Evolutionary conservation across 2,113 vertebrate genomes (phyloP).

Genomic region (Gila orcuttii): DNA sequence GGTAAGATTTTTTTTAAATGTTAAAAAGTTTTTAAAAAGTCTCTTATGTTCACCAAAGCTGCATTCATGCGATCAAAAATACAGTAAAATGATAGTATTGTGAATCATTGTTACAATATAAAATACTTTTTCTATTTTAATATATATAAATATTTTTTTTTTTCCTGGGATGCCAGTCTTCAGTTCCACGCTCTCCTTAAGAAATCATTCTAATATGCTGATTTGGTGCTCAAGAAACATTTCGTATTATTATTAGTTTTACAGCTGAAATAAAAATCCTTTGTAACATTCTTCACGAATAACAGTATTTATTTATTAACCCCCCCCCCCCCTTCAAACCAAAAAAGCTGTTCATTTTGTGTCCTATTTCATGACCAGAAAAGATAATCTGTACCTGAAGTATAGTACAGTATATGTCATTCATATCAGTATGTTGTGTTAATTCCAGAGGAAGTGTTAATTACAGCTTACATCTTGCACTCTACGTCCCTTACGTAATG

Average conservation of each 20-base stretch:
- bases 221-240: not conserved
- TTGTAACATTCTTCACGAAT: too few relatives aligned
- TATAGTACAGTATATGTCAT: not conserved
- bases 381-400: too few relatives aligned
- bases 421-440: not conserved
- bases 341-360: too few relatives aligned
- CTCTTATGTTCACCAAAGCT: not conserved
- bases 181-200: not conserved
- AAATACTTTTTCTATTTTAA: not conserved
- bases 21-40: too few relatives aligned
- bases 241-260: not conserved
- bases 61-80: not conserved
- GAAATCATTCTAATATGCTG: not conserved
- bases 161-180: not conserved
- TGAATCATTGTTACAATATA: not conserved
- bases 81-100: not conserved
- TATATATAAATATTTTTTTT: not conserved
- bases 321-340: too few relatives aligned
- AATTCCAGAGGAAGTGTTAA: not conserved
- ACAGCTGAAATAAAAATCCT: not conserved
- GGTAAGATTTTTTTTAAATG: not conserved
- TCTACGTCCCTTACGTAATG: conserved; percentile 1
- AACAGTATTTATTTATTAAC: too few relatives aligned
- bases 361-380: not conserved
- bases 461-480: not conserved